Percentiles rank a stretch among this genome's conserved stretches.
Evolutionary conservation across 2,113 vertebrate species (phyloP).

Genomic region (Tetrao urogallus): DNA sequence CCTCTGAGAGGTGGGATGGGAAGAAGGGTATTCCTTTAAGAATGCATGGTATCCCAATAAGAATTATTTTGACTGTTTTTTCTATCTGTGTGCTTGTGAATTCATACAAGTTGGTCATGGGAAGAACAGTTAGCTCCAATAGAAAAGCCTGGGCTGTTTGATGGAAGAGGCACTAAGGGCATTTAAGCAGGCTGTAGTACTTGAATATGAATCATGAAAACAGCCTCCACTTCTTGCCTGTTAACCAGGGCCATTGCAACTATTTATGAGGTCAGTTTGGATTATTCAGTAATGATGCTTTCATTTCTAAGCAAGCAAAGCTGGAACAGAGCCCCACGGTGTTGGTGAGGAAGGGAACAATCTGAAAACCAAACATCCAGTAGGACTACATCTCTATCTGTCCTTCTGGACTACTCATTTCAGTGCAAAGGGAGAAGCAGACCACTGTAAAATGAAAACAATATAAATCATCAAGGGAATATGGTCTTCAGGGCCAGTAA

Average conservation of each 20-base stretch:
- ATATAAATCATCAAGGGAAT: neutral
- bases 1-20: neutral
- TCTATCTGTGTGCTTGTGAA: neutral
- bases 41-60: neutral
- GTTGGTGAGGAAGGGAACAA: neutral
- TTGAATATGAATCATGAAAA: neutral
- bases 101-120: neutral
- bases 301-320: neutral
- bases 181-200: neutral
- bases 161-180: neutral
- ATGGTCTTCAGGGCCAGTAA: neutral
- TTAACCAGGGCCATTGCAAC: neutral
- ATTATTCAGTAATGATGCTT: conserved; percentile 20
- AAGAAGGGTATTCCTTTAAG: neutral
- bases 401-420: neutral
- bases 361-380: neutral
- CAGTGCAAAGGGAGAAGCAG: rapidly evolving
- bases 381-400: neutral
- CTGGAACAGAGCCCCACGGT: neutral
- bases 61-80: neutral
- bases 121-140: neutral
- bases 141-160: neutral
- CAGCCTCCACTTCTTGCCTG: neutral
- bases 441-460: neutral
- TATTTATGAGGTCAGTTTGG: neutral